phyloP scores from a whole-genome alignment of 2,797 vertebrate species.

The Bufotes viridis region DNA sequence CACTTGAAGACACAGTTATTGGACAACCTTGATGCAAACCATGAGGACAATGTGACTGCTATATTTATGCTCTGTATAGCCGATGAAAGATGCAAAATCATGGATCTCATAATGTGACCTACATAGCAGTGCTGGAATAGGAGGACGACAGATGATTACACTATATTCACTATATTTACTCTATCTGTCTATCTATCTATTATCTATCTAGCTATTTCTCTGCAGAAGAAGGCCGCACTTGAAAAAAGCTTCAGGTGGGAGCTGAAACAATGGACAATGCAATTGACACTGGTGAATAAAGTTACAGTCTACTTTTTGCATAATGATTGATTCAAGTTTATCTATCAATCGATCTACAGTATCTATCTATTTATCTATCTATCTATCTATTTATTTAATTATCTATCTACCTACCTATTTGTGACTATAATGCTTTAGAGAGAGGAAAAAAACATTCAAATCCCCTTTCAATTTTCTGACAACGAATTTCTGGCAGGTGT shows the following conservation, averaged over 20 bases:
- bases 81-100: neutral
- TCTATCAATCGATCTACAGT: too few species aligned
- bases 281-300: too few species aligned
- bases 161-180: neutral
- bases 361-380: neutral
- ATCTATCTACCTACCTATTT: neutral
- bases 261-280: too few species aligned
- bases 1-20: neutral
- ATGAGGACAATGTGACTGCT: neutral
- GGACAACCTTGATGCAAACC: neutral
- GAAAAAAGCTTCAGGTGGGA: too few species aligned
- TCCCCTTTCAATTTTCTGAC: neutral
- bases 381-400: neutral
- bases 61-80: neutral
- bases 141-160: neutral
- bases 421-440: neutral
- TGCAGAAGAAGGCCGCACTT: neutral
- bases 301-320: too few species aligned
- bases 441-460: neutral
- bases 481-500: neutral
- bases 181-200: neutral
- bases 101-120: neutral
- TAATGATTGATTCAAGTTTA: too few species aligned
- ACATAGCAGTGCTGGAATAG: neutral
- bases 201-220: neutral